These are phyloP conservation scores for Hemicordylus capensis DNA, from an alignment of 2,113 vertebrate species.

Conservation along the genomic window DNA sequence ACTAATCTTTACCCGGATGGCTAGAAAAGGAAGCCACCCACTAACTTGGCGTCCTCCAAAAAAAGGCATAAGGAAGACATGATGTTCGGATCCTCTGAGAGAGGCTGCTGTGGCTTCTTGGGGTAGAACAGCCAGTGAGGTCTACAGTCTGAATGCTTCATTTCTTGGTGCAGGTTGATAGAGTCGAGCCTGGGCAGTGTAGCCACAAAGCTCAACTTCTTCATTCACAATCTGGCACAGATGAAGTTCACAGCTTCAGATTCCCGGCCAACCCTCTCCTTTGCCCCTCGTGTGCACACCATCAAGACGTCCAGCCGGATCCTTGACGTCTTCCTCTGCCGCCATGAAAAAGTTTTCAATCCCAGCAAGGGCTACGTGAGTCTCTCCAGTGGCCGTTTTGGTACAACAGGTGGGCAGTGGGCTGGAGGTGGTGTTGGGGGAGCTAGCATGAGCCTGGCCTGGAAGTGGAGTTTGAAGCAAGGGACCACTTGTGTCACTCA, in stretches of 20 bases:
- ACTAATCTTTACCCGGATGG: rapidly evolving
- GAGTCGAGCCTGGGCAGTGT: slow-evolving; percentile 97
- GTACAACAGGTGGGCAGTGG: background rate
- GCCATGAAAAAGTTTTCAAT: slow-evolving; percentile 83
- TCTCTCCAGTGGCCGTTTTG: slow-evolving; percentile 21
- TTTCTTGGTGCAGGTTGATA: slow-evolving; percentile 80
- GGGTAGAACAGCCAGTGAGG: background rate
- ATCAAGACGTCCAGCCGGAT: slow-evolving; percentile 84
- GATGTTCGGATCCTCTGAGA: background rate
- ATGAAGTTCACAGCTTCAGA: slow-evolving; percentile 93
- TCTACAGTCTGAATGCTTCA: background rate
- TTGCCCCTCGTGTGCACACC: slow-evolving; percentile 85
- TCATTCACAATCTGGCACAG: slow-evolving; percentile 98
- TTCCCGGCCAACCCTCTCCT: slow-evolving; percentile 85
- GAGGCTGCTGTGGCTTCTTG: background rate
- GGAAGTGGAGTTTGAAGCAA: background rate
- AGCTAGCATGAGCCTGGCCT: background rate
- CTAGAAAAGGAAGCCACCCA: background rate
- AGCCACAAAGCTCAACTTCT: slow-evolving; percentile 99
- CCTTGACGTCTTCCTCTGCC: slow-evolving; percentile 86
- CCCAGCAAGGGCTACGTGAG: slow-evolving; percentile 92
- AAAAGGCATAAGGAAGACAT: background rate
- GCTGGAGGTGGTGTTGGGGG: background rate
- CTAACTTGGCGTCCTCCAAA: background rate
- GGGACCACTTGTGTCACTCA: background rate